Evolutionary conservation across 2,888 invertebrate species (phyloP), one percentile per base, ranked within the genome.

Genomic region (Lasioglossum calceatum): DNA sequence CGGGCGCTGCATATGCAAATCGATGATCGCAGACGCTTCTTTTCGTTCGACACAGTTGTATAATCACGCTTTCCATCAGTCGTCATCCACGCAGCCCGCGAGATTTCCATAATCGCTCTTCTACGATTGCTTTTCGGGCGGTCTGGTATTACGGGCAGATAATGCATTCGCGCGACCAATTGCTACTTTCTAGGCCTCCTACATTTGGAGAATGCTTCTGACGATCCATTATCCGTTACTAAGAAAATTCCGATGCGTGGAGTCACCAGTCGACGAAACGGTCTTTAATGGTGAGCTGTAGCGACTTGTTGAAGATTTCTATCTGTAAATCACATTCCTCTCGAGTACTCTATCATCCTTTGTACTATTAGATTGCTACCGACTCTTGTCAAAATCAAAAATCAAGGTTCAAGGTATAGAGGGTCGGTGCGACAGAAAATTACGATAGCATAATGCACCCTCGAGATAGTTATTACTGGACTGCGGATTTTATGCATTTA

Each of bases 1-100:
- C 67, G 67, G 67, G 67, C 39, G 67, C 67, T 39, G 36, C 36
- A 70, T 70, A 70, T 70, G 36, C 67, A 70, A 70, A 70, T 39
- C 23, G 7, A 70, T 39, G 67, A 70, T 23, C 36, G 23, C 36
- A 39, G 67, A 39, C 67, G 39, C 39, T 39, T 70, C 67, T 39
- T 70, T 70, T 39, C 36, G 36, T 70, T 70, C 67, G 67, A 70
- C 67, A 39, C 67, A 39, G 39, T 70, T 70, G 39, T 70, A 70
- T 70, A 70, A 70, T 70, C 67, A 19, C 23, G 39, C 39, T 70
- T 70, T 70, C 39, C 67, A 70, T 70, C 67, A 39, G 23, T 23
- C 39, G 39, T 70, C 67, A 12, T n/a, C 58, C n/a, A 12, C 67
- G 36, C 10, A 8, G 19, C 19, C 16, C 19, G 67, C 23, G 23